Evolutionary conservation across 30 jellyfish, hydroid and myxozoan genomes (phyloP).

Genomic region (Hydractinia echinata): DNA sequence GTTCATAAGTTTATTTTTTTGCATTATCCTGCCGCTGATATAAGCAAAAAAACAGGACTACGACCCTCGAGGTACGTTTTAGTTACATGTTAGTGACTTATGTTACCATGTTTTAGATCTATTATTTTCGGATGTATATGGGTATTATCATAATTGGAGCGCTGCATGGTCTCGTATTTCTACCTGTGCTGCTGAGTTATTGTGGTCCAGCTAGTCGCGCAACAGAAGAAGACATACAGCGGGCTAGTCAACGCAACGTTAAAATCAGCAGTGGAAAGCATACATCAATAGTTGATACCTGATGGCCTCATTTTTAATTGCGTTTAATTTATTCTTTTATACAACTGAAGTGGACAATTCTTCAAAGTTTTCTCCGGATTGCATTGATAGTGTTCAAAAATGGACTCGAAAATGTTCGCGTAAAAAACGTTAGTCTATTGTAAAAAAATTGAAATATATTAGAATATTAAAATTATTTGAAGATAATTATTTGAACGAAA

Average conservation of each 20-base stretch:
- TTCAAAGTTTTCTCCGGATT: too few species aligned
- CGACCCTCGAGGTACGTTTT: too few species aligned
- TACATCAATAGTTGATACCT: background rate
- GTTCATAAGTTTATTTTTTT: too few species aligned
- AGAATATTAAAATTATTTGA: too few species aligned
- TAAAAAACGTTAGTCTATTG: too few species aligned
- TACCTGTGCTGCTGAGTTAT: conserved; percentile 86
- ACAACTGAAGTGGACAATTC: too few species aligned
- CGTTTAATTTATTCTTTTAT: background rate
- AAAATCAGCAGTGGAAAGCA: background rate
- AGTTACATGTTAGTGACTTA: background rate
- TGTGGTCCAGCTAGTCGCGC: conserved; percentile 87
- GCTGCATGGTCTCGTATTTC: conserved; percentile 75
- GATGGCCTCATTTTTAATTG: background rate
- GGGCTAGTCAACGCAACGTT: conserved; percentile 13
- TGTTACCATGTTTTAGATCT: conserved; percentile 61
- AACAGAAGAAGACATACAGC: conserved; percentile 31
- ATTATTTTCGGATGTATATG: conserved; percentile 92
- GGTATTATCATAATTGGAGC: conserved; percentile 82
- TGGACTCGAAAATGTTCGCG: too few species aligned
- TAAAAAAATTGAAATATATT: too few species aligned
- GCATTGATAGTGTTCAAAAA: too few species aligned
- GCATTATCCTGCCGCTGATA: too few species aligned
- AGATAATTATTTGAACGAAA: too few species aligned
- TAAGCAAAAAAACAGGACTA: too few species aligned